Percentiles rank a stretch among this genome's conserved stretches.
These are phyloP conservation scores for Cyprinella venusta DNA, from an alignment of 2,797 vertebrate genomes.

Conservation along the genomic window DNA sequence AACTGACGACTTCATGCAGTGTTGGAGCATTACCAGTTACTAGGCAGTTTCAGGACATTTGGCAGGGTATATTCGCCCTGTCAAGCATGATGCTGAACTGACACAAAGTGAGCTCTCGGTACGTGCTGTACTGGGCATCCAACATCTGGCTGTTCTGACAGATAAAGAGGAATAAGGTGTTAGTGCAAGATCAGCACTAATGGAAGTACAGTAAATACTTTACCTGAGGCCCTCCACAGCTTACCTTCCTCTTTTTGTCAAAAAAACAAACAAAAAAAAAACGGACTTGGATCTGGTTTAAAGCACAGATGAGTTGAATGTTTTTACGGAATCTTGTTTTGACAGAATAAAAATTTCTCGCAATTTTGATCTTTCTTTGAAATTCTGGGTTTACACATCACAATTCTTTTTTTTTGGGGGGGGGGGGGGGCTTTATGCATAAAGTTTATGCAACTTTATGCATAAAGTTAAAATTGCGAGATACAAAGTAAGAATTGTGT, in stretches of 20 bases:
- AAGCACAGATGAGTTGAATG: not conserved
- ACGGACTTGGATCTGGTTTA: not conserved
- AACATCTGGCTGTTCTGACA: constrained; percentile 73
- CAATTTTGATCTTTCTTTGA: too few relatives aligned
- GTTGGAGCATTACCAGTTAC: constrained; percentile 19
- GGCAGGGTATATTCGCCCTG: constrained; percentile 55
- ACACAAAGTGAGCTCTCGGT: constrained; percentile 25
- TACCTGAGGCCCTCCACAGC: constrained; percentile 70
- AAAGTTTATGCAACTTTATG: too few relatives aligned
- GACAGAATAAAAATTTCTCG: too few relatives aligned
- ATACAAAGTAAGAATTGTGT: too few relatives aligned
- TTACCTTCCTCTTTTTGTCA: constrained; percentile 46
- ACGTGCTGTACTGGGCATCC: constrained; percentile 45
- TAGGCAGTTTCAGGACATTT: constrained; percentile 22
- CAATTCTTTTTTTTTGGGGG: too few relatives aligned
- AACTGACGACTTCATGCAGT: constrained; percentile 14
- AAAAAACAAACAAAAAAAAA: constrained; percentile 53
- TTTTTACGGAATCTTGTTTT: not conserved
- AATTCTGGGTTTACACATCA: not conserved
- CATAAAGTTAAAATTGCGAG: too few relatives aligned
- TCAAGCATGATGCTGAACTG: constrained; percentile 60
- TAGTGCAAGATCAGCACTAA: constrained; percentile 69
- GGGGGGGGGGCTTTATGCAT: too few relatives aligned
- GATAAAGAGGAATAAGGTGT: constrained; percentile 64
- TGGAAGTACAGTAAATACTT: constrained; percentile 70